Percentiles rank a stretch among this genome's conserved stretches.
Evolutionary conservation across 2,797 vertebrate genomes (phyloP).

Genomic region (Leptodactylus fallax): DNA sequence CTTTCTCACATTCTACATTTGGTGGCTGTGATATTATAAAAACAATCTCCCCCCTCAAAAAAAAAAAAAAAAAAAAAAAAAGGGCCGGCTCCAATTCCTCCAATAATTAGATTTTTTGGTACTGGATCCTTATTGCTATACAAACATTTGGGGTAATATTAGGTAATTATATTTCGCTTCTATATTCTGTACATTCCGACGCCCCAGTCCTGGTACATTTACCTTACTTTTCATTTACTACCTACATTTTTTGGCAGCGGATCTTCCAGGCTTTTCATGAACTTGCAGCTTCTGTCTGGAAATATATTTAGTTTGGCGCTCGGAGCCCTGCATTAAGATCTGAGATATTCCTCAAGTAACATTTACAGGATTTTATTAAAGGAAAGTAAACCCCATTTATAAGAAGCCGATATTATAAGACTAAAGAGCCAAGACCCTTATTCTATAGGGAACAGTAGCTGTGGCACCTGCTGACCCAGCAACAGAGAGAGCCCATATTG

Average conservation of each 20-base stretch:
- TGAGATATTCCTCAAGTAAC: not conserved
- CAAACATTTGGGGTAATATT: not conserved
- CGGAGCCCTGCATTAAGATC: not conserved
- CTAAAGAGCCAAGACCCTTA: not conserved
- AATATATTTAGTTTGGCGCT: conserved; percentile 28
- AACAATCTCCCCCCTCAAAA: too few relatives aligned
- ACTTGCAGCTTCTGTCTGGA: conserved; percentile 19
- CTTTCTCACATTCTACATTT: not conserved
- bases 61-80: not conserved
- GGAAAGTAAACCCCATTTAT: not conserved
- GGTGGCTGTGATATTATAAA: not conserved
- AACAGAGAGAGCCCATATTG: not conserved
- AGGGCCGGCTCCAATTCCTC: not conserved
- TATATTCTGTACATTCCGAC: not conserved
- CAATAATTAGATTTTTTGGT: not conserved
- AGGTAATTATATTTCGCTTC: not conserved
- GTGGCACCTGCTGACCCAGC: not conserved
- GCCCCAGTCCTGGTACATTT: not conserved
- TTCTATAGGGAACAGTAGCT: not conserved
- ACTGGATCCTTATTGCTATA: not conserved
- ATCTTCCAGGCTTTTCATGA: not conserved
- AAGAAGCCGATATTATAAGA: not conserved
- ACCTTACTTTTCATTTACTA: not conserved
- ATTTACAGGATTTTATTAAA: conserved; percentile 4
- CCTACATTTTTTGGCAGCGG: not conserved